Evolutionary conservation across 2,888 invertebrate species (phyloP), one percentile per base, ranked within the genome.

Genomic region (Troides helena): DNA sequence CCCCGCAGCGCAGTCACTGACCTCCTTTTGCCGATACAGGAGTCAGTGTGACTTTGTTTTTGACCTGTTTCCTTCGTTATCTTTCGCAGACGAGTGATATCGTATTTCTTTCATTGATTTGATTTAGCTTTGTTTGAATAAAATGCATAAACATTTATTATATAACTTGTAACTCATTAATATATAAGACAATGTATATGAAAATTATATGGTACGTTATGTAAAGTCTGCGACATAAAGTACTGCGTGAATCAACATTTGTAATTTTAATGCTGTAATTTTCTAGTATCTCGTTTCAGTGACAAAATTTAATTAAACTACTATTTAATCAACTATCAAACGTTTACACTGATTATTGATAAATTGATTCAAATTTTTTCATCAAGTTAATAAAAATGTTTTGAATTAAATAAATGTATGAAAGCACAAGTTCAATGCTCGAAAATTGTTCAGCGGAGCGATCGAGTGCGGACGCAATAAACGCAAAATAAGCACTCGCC

Each of bases 1-100:
- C 87, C 87, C 88, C 83, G 79, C 83, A 74, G 83, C 78, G 84
- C 88, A 89, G 90, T 90, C 91, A 89, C 81, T 90, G 91, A 91
- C 91, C 90, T 82, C 86, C 86, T 89, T 89, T 85, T 83, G 85
- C 83, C 77, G 81, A 80, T 80, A 78, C 79, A 77, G 80, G 79
- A 80, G 78, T 79, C 81, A 81, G 80, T 80, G 75, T 77, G 80
- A 82, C 81, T 84, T 84, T 83, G 81, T 82, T 85, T 83, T 83
- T 84, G 85, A 90, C 88, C 88, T 88, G 87, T 85, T 87, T 87
- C 81, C 75, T 74, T 76, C 63, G 71, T 72, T 69, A 60, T 61
- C 67, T 72, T 65, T 56, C 62, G 36, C 58, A 21, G 62, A 70
- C 64, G 60, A 66, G 69, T 71, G 14, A 43, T 63, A 43, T 67